phyloP scores from a whole-genome alignment of 35 echinoderm and acorn worm species.

The Acanthaster planci region DNA sequence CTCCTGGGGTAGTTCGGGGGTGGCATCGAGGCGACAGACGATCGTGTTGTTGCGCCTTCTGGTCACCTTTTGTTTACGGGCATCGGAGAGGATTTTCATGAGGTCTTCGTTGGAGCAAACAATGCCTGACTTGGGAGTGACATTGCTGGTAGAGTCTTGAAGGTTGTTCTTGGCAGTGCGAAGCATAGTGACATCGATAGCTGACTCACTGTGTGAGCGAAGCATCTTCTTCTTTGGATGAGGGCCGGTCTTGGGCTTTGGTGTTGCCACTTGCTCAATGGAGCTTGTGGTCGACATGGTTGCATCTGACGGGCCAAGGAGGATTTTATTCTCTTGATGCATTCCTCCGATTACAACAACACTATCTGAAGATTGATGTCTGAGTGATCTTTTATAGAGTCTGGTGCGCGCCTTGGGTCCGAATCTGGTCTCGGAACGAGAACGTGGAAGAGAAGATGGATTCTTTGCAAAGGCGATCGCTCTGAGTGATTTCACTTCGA shows the following conservation, averaged over 20 bases:
- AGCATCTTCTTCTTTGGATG: constrained; percentile 81
- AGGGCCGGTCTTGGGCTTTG: constrained; percentile 42
- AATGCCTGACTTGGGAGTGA: constrained; percentile 36
- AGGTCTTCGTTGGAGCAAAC: constrained; percentile 73
- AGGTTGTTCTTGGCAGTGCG: constrained; percentile 9
- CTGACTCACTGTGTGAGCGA: constrained; percentile 68
- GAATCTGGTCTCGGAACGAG: constrained; percentile 3
- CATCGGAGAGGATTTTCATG: constrained; percentile 59
- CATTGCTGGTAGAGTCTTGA: not conserved
- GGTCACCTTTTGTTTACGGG: constrained; percentile 22
- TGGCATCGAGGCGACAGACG: constrained; percentile 35
- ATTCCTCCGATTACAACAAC: constrained; percentile 46
- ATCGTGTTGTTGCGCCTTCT: constrained; percentile 44
- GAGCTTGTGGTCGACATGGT: constrained; percentile 18
- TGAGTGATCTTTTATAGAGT: constrained; percentile 11
- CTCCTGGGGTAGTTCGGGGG: constrained; percentile 46
- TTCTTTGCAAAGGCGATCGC: not conserved
- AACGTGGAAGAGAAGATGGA: not conserved
- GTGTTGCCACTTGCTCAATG: not conserved
- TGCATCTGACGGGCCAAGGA: constrained; percentile 17
- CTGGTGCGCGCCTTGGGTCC: not conserved
- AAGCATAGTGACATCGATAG: constrained; percentile 58
- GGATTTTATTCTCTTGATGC: constrained; percentile 59
- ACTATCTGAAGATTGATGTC: constrained; percentile 56
- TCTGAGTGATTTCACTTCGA: constrained; percentile 12